Conservation (phyloP, 2,113 vertebrate species). For the Rhipidura dahli region DNA sequence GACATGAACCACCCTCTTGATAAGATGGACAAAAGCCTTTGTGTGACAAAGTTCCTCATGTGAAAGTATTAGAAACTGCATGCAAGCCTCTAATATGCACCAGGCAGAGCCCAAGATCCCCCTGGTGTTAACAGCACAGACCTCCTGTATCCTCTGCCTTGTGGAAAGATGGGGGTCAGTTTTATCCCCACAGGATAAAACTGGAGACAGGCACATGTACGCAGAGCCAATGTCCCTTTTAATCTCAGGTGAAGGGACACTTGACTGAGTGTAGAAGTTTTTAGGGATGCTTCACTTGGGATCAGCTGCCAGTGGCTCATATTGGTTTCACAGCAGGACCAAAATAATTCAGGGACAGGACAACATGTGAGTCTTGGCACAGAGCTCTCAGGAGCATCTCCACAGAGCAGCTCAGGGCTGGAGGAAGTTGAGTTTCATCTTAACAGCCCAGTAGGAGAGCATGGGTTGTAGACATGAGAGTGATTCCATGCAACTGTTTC, state of each 20-base stretch:
- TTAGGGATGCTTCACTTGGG: neutral
- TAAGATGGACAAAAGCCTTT: neutral
- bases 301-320: neutral
- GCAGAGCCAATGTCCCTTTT: neutral
- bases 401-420: neutral
- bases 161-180: neutral
- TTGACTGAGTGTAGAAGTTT: neutral
- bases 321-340: neutral
- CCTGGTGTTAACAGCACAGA: neutral
- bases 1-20: neutral
- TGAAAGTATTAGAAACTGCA: neutral
- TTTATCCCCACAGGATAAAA: neutral
- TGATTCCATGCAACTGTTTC: neutral
- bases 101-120: neutral
- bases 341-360: neutral
- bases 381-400: neutral
- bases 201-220: neutral
- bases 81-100: neutral
- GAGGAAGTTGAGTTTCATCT: neutral
- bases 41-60: neutral
- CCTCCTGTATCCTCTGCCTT: neutral
- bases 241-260: neutral
- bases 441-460: neutral
- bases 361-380: fast-evolving
- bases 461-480: neutral